These are phyloP conservation scores for Probaryconus sp. DNA, from an alignment of 1,140 invertebrate species.

Conservation along the genomic window DNA sequence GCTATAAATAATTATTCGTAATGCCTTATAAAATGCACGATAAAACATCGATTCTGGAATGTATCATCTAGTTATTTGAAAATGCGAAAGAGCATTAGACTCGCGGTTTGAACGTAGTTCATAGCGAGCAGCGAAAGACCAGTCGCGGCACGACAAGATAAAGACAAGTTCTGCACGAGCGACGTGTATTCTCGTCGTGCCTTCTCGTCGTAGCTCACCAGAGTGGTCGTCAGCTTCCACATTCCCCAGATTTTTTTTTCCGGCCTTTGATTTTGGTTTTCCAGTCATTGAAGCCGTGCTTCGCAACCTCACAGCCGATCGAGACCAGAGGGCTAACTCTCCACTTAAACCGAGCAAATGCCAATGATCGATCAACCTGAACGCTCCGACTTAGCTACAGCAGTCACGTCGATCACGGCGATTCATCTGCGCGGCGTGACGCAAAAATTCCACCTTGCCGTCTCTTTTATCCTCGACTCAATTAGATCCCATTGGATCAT, in stretches of 20 bases:
- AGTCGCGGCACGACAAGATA: conserved; percentile 58
- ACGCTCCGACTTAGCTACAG: conserved; percentile 8
- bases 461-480: conserved; percentile 3
- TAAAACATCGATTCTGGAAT: not conserved
- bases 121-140: conserved; percentile 42
- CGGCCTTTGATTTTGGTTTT: conserved; percentile 42
- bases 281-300: conserved; percentile 55
- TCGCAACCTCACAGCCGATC: conserved; percentile 7
- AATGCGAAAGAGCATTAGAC: conserved; percentile 33
- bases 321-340: conserved; percentile 24
- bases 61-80: conserved; percentile 13
- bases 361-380: conserved; percentile 40
- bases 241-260: conserved; percentile 69
- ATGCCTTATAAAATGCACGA: not conserved
- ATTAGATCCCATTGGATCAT: conserved; percentile 1
- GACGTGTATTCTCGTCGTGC: conserved; percentile 74
- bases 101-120: conserved; percentile 28
- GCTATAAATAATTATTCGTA: not conserved
- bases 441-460: conserved; percentile 1
- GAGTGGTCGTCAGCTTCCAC: conserved; percentile 71
- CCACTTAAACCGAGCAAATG: conserved; percentile 18
- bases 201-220: conserved; percentile 71
- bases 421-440: conserved; percentile 12
- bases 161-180: conserved; percentile 66
- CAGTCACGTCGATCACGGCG: conserved; percentile 27